Base-by-base conservation (phyloP, 2,888 invertebrate genomes). In the Elysia crispata region DNA sequence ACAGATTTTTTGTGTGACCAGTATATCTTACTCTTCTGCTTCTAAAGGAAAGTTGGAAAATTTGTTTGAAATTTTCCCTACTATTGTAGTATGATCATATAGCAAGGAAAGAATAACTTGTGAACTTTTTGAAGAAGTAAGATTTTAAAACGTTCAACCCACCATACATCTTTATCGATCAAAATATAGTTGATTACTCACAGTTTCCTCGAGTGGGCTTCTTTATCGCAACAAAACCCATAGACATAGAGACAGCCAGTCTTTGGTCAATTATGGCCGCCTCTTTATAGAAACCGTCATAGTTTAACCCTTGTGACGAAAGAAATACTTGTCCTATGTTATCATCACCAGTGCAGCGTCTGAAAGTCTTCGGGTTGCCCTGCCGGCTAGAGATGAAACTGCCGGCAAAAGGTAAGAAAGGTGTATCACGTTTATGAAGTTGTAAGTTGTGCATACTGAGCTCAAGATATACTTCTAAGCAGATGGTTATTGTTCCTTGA, bases 231-330 rank as follows among this genome's bases (percentile, higher is more conserved):
- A 89, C 83, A 78, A 87, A 88, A 23, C 88, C 86, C 20, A 86
- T 86, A 28, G 87, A 84, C n/a, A 87, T 82, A 1, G 88, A 86
- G 11, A 87, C 84, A 13, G 89, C 86, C 73, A 87, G 82, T 23
- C 89, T 80, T 50, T 86, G 86, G 75, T 89, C 89, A 30, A 88
- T 84, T 31, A 89, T 84, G 18, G 89, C 84, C 31, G 86, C 87
- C 74, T 89, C 89, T 69, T 87, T 88, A 82, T 89, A 89, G 13
- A 75, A 83, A 3, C 89, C 89, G 28, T 88, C 84, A 74, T 89
- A 89, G 77, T 88, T 88, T 20, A 89, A 82, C 3, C 89, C 89
- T 66, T 83, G 83, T 30, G 88, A 88, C 33, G 82, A 81, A 30
- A 89, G 80, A 73, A 85, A 89, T 11, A 89, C 87, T 33, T 85